A percentile compares a stretch with the other conserved stretches of the same genome.
Conservation (phyloP, 92 coral and sea anemone species). For the Phymanthus crucifer region DNA sequence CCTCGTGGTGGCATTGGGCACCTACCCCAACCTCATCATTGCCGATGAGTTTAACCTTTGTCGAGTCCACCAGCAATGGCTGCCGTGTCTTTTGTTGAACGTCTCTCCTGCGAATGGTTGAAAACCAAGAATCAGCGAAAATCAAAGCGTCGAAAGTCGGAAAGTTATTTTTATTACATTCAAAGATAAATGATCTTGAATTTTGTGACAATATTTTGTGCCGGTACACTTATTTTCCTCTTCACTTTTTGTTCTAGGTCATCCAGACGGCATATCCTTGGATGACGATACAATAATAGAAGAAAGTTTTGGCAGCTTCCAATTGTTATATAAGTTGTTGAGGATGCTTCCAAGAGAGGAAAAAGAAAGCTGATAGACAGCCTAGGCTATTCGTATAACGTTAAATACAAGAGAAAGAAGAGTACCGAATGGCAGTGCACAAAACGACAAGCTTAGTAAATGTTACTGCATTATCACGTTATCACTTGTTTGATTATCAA, state of each 20-base stretch:
- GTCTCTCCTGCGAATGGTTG: too few species aligned
- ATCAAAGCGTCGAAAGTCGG: not conserved
- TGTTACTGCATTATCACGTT: too few species aligned
- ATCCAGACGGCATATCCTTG: not conserved
- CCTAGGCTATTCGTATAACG: not conserved
- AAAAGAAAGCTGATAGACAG: constrained; percentile 1
- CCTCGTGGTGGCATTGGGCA: too few species aligned
- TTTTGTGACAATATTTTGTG: not conserved
- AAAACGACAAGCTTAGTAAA: not conserved
- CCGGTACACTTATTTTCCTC: not conserved
- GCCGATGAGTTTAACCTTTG: too few species aligned
- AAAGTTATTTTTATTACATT: not conserved
- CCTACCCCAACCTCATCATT: too few species aligned
- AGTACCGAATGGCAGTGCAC: constrained; percentile 1
- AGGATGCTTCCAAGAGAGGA: constrained; percentile 3
- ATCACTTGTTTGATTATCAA: too few species aligned
- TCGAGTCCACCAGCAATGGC: too few species aligned
- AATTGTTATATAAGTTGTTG: not conserved
- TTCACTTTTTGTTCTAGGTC: not conserved
- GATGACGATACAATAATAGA: not conserved
- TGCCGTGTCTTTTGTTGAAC: too few species aligned
- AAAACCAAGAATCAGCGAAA: too few species aligned
- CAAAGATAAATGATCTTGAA: not conserved
- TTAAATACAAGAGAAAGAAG: not conserved
- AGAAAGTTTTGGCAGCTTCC: not conserved